Evolutionary conservation across 2,797 vertebrate species (phyloP), one percentile per base, ranked within the genome.

Genomic region (Aldrovandia affinis): DNA sequence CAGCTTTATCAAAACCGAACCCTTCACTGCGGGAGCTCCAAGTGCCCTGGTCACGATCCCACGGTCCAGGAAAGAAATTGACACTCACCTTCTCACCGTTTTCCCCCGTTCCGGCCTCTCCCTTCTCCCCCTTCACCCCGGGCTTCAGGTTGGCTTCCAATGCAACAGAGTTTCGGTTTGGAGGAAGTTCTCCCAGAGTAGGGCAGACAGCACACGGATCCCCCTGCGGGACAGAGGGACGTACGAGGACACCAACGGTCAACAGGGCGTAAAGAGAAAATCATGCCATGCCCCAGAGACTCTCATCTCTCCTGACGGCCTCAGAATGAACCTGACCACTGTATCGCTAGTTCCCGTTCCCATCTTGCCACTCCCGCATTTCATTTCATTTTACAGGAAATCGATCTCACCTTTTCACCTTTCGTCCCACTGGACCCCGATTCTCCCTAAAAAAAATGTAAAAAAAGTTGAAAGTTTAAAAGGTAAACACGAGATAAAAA

Each of bases 191-290:
- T 30, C 89, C 90, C 3, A 90, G 84, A 36, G 87, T 89, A 52
- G 92, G 91, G 84, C 98, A 99, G 47, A 87, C 86, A 6, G 91
- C 90, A 84, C 98, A 99, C 0, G 96, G 42, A n/a, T 97, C 97
- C 9, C 97, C 98, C 97, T 98, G 84, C 0, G 4, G 5, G 57
- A 83, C 55, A 84, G n/a, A 54, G 81, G 59, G 30, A 30, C n/a
- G 54, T 44, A 42, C 25, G 28, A n/a, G 20, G 39, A 44, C 20
- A 85, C 61, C 6, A 22, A 30, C 12, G 20, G 47, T 78, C n/a
- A 54, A 3, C 47, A 54, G n/a, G 25, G 70, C 9, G 39, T n/a
- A 47, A 25, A 42, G 7, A 77, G 22, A 8, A 28, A 20, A 77
- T 22, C 39, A 8, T 2, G 3, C 39, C 68, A 36, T 2, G 28